These are phyloP conservation scores for Paraescarpia echinospica DNA, from an alignment of 1,140 invertebrate genomes.

Conservation along the genomic window DNA sequence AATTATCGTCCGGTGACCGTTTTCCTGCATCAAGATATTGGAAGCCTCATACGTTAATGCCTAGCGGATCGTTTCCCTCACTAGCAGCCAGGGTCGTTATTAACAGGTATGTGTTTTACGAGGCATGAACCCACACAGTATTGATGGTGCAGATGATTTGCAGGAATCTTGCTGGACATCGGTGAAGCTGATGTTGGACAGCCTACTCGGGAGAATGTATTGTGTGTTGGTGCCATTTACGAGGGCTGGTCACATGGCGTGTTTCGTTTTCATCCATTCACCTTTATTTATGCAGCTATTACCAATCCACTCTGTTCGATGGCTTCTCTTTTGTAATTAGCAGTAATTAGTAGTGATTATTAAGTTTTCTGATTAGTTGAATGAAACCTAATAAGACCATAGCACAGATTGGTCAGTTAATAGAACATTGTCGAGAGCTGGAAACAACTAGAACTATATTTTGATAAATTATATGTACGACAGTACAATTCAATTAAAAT, in stretches of 20 bases:
- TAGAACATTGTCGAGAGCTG: too few species aligned
- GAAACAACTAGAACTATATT: too few species aligned
- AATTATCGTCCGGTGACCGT: not conserved
- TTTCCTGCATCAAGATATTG: not conserved
- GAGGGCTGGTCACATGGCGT: not conserved
- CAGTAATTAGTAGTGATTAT: not conserved
- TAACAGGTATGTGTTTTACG: not conserved
- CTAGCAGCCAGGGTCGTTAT: not conserved
- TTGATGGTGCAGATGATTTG: not conserved
- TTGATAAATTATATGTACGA: too few species aligned
- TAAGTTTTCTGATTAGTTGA: not conserved
- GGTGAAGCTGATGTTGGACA: not conserved
- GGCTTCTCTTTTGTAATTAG: not conserved
- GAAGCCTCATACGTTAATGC: not conserved
- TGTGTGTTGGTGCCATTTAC: not conserved
- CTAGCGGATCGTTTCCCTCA: not conserved
- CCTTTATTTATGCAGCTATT: not conserved
- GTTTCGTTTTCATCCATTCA: not conserved
- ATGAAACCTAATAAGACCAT: too few species aligned
- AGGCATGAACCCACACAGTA: not conserved
- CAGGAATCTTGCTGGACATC: not conserved
- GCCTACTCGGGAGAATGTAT: not conserved
- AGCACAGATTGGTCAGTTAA: too few species aligned
- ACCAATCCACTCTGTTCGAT: not conserved
- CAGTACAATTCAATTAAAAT: too few species aligned